Base-by-base conservation (phyloP, 2,113 vertebrate genomes). In the Gymnarchus niloticus region DNA sequence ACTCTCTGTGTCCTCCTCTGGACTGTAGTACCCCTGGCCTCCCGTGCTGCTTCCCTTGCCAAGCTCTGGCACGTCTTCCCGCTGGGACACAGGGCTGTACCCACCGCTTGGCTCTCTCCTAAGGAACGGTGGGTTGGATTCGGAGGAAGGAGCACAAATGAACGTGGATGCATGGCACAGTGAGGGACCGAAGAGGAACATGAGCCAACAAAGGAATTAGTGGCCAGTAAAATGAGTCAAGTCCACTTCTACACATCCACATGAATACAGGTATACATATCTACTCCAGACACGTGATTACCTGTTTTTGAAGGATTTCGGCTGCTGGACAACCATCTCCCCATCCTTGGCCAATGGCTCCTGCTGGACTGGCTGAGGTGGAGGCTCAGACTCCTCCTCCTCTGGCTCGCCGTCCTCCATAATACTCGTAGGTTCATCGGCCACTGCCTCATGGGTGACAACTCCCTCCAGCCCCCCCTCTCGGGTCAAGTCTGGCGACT, bases 1-100 rank as follows among this genome's bases (percentile, higher is more conserved):
- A 85, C 90, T 92, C 65, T 92, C 93, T 0, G 88, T 90, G 87
- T 95, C 94, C 3, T 94, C 93, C 37, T 94, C 94, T 51, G 90
- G 86, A 89, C 89, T 93, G 86, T 91, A 90, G 86, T 92, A 90
- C 5, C 86, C 90, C 10, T 86, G 88, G 85, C 93, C 91, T 65
- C 86, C 90, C 41, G 90, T 87, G 5, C 86, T 89, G 0, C 37
- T 88, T 80, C 33, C 92, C 90, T 77, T 92, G 0, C 73, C 21
- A 6, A 41, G 7, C 73, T 88, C 87, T 28, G 23, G 44, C 73
- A 33, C 65, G 0, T 84, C 83, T 19, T 87, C 83, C 54, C 44
- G 12, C 14, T 25, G 86, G 28, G 37, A 28, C n/a, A 51, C 48
- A 48, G 76, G 25, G 52, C 46, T 17, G 54, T 80, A 84, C 23